Base-by-base conservation (phyloP, 2,888 invertebrate species). In the Neoaliturus tenellus region DNA sequence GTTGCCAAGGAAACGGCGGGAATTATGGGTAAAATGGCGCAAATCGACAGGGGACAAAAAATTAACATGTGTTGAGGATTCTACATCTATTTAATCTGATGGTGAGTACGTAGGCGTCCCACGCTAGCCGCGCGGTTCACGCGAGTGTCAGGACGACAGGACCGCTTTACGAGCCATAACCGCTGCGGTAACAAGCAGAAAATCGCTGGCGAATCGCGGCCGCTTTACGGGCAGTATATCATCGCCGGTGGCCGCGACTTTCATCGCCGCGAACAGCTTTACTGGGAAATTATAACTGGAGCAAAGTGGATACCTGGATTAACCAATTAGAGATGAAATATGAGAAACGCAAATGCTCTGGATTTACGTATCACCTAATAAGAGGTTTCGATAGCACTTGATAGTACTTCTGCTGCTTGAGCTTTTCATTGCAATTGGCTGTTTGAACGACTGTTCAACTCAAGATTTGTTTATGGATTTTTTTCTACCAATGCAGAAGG, bases 101-200 rank as follows among this genome's bases (percentile, higher is more conserved):
- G n/a, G n/a, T n/a, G n/a, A n/a, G n/a, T n/a, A n/a, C n/a, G n/a
- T n/a, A n/a, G n/a, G n/a, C n/a, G n/a, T 28, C 31, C 67, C 67
- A 67, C 28, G 20, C 44, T 20, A 20, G 20, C 55, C 6, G 23
- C 23, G 55, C 55, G 55, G 55, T 55, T 44, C 48, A 48, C 17
- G 17, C 48, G 48, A 48, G 55, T 25, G 17, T 23, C 8, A 8
- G 28, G 71, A 41, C 41, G 71, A 73, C 71, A 73, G 25, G 48
- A 75, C 48, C 2, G 17, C 44, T 75, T 75, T 75, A 75, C 35
- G 44, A 41, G 28, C 75, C 25, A 75, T 75, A 75, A 75, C 35
- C 75, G 20, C 28, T 35, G 28, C 48, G 39, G 48, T 75, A 75
- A 75, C 75, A 75, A 75, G 75, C 75, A 75, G 48, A 75, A 75